Base-by-base conservation (phyloP, 2,888 invertebrate genomes). In the Lasioglossum marginatum region DNA sequence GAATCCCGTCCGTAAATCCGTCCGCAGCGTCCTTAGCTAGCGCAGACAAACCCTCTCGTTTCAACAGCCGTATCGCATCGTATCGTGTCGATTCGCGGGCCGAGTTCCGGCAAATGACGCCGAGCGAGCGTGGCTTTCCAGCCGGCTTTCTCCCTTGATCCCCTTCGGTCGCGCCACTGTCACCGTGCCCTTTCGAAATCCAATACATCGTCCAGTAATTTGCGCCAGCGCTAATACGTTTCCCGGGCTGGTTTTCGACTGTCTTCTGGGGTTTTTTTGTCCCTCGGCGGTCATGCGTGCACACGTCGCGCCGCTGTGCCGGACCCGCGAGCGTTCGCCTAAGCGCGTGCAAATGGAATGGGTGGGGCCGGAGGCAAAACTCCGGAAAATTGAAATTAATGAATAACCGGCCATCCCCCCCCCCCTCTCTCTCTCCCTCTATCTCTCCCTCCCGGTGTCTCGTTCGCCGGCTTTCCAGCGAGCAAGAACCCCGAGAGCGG, bases 311-410 rank as follows among this genome's bases (percentile, higher is more conserved):
- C 27, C 16, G 34, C 6, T 19, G 34, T 31, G 48, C n/a, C 19
- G 60, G 60, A 60, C 60, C 34, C 16, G 63, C 1, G 10, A 23
- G 34, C 66, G 72, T 48, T 66, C 77, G 73, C 81, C 82, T 81
- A 81, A 85, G 77, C 76, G 87, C 81, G 83, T 79, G 83, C 79
- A 88, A 91, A 88, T 88, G 87, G 83, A 85, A 87, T 78, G 85
- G 89, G 87, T 83, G 89, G 90, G 89, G 91, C 91, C 90, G 91
- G 91, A 93, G 92, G 94, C 93, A 94, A 93, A 94, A 94, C 93
- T 93, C 92, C 92, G 94, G 93, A 94, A 95, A 95, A 95, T 94
- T 94, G 95, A 95, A 95, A 95, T 95, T 95, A 95, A 95, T 94
- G 95, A 95, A 94, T 92, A 92, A 93, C 91, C 92, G 85, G 87